Evolutionary conservation across 2,113 vertebrate species (phyloP).

Genomic region (Tympanuchus pallidicinctus): DNA sequence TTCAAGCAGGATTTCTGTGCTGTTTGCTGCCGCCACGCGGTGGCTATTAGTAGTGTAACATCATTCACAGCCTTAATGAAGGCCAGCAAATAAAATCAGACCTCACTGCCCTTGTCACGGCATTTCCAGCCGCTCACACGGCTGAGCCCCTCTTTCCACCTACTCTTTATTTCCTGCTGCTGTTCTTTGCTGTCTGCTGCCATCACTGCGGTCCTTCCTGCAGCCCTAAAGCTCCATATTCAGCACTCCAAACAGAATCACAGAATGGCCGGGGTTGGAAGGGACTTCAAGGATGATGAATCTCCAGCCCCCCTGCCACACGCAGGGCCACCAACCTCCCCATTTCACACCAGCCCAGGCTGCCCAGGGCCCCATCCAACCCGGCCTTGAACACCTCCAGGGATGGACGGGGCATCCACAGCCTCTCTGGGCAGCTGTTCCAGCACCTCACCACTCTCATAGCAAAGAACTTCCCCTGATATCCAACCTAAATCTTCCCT

Average conservation of each 20-base stretch:
- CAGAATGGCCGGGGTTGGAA: no score
- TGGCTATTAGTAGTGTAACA: background rate
- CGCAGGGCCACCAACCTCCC: no score
- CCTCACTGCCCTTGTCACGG: background rate
- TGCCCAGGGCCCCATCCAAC: no score
- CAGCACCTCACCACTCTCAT: no score
- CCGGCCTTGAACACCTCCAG: no score
- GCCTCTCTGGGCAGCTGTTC: no score
- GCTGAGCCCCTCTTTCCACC: background rate
- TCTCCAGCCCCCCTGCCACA: no score
- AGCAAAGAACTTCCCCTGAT: no score
- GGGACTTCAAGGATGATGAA: no score
- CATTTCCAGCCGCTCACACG: background rate
- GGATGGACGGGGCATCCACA: no score
- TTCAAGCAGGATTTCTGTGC: background rate
- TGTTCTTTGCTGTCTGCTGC: background rate
- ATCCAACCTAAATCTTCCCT: no score
- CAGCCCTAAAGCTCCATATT: background rate
- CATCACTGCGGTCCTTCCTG: background rate
- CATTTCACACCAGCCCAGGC: no score
- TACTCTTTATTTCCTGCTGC: background rate
- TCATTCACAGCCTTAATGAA: background rate
- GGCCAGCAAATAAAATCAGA: background rate
- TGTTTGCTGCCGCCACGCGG: slow-evolving; percentile 71
- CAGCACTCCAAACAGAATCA: background rate